phyloP scores from a whole-genome alignment of 2,113 vertebrate genomes.

The Platysteira castanea region DNA sequence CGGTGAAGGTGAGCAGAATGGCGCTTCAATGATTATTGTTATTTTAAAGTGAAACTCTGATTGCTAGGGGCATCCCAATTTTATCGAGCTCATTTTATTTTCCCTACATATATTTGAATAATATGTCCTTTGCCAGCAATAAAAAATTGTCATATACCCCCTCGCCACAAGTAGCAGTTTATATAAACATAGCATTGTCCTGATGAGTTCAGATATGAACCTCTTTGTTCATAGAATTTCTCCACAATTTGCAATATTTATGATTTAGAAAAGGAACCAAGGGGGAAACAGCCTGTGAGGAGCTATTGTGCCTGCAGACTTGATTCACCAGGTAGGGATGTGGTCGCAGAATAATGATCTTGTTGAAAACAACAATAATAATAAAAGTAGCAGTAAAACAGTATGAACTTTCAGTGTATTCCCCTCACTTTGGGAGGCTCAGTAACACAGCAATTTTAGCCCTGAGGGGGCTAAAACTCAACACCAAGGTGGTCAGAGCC shows the following conservation, averaged over 20 bases:
- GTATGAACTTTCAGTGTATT: not conserved
- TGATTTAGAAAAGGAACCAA: not conserved
- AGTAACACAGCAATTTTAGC: not conserved
- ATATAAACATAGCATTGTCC: conserved; percentile 19
- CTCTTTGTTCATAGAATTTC: not conserved
- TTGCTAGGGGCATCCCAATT: conserved; percentile 29
- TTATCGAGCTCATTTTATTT: conserved; percentile 18
- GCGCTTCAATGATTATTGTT: not conserved
- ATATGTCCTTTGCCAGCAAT: conserved; percentile 12
- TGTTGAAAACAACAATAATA: not conserved
- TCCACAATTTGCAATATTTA: not conserved
- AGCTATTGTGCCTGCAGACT: not conserved
- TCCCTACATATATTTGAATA: conserved; percentile 25
- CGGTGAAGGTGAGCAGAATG: not conserved
- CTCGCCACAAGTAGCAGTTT: not conserved
- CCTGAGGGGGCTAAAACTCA: not conserved
- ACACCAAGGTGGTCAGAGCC: not conserved
- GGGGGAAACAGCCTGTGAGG: not conserved
- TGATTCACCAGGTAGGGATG: not conserved
- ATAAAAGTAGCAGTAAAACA: not conserved
- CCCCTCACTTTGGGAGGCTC: not conserved
- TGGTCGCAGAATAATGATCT: not conserved
- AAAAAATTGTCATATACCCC: not conserved
- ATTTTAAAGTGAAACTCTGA: conserved; percentile 13
- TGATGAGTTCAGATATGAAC: conserved; percentile 23